Percentiles rank a stretch among this genome's conserved stretches.
These are phyloP conservation scores for Epicauta chinensis DNA, from an alignment of 1,140 invertebrate genomes.

Conservation along the genomic window DNA sequence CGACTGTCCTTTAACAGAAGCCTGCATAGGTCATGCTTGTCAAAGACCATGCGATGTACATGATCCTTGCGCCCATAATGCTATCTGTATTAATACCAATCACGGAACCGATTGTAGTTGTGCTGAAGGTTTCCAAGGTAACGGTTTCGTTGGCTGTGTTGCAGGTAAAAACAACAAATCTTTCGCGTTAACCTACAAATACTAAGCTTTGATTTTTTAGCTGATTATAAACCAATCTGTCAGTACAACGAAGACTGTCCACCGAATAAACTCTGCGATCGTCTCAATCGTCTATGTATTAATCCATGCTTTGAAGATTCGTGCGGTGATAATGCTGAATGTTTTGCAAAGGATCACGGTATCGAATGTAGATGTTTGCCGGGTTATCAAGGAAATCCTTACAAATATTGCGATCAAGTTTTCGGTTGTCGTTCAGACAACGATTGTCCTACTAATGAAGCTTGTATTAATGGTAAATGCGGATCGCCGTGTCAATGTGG, in stretches of 20 bases:
- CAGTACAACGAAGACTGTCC: conserved; percentile 88
- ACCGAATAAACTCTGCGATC: conserved; percentile 71
- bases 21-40: conserved; percentile 73
- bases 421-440: conserved; percentile 61
- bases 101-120: conserved; percentile 81
- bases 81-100: conserved; percentile 82
- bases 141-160: conserved; percentile 72
- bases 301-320: conserved; percentile 76
- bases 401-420: conserved; percentile 60
- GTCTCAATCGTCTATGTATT: conserved; percentile 72
- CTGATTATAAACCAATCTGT: conserved; percentile 65
- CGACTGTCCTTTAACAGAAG: conserved; percentile 73
- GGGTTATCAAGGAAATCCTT: conserved; percentile 74
- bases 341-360: conserved; percentile 68
- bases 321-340: conserved; percentile 80
- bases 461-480: conserved; percentile 69
- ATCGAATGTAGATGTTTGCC: conserved; percentile 70
- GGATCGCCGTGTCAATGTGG: conserved; percentile 71
- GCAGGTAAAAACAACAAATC: conserved; percentile 52
- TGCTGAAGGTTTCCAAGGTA: conserved; percentile 76
- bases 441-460: conserved; percentile 62
- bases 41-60: conserved; percentile 74
- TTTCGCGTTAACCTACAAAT: conserved; percentile 55
- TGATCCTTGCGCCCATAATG: conserved; percentile 76
- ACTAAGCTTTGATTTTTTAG: too few relatives aligned